Evolutionary conservation across 2,113 vertebrate species (phyloP), one percentile per base, ranked within the genome.

Genomic region (Murina feae): DNA sequence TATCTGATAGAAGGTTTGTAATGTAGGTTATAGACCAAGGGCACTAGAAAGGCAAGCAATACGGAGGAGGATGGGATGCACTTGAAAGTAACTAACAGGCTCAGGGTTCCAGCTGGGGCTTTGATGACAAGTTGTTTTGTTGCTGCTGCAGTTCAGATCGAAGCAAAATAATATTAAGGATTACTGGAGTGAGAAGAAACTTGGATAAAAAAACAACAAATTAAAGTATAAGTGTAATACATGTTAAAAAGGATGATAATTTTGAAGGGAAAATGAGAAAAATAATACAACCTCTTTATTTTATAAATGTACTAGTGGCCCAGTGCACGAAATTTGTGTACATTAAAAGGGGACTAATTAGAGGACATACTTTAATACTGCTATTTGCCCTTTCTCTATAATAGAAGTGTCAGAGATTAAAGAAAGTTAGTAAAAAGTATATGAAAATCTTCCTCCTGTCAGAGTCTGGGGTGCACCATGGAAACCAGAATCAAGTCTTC

Each of bases 21-120:
- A 78, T 92, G 35, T 47, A 79, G 71, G 69, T 79, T 93, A 21
- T 44, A 93, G 93, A 88, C 95, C 39, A 94, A 94, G 93, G 89
- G 28, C 91, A 81, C 72, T 84, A 44, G 89, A 92, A 65, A 92
- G 55, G 20, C 66, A 65, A 55, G 49, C 65, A 65, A n/a, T 79
- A 65, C 4, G 49, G 86, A 86, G 39, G 44, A 47, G 65, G 81
- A 84, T 20, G 13, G 71, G 72, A 79, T 51, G 20, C 69, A 58
- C 76, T 96, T 95, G 82, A 87, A 79, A 87, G 65, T 74, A 95
- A 80, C 83, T 65, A 81, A 53, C 7, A 39, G 89, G 78, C 51
- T 90, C 17, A 12, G 66, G 66, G 51, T 53, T 93, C 93, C 93
- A 94, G 76, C 93, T 96, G 93, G 85, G 89, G 39, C 89, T 95